Base-by-base conservation (phyloP, 2,113 vertebrate species). In the Aldabrachelys gigantea region DNA sequence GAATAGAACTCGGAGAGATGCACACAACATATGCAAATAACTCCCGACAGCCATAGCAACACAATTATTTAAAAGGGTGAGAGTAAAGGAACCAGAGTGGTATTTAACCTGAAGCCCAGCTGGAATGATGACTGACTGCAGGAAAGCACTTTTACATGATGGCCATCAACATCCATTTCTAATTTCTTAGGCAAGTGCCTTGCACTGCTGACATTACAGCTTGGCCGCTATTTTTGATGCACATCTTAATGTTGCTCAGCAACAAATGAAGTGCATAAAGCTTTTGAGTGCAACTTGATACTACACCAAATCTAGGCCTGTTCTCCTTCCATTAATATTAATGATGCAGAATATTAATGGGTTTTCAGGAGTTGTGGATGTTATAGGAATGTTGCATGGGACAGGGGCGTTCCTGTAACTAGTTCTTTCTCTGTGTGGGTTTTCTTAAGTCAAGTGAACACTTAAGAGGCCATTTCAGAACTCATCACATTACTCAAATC, bases 311-410 rank as follows among this genome's bases (percentile, higher is more conserved):
- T 35, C n/a, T 54, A 56, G 80, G 53, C 9, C n/a, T 21, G 35
- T 82, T 56, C 54, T 52, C 29, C 52, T 69, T 2, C 13, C 52
- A 50, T 27, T 81, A 31, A 53, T 31, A 81, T 69, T 31, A 81
- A 81, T 47, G 62, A 80, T 54, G 47, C 35, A 10, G 79, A 69
- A 89, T 82, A 89, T 82, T 82, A 80, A 89, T 89, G 59, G 62
- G 22, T 50, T 21, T 50, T 50, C 47, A 76, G 56, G 54, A 62
- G 76, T 62, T 88, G 50, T 54, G 52, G 87, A 89, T 49, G 49
- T 82, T 35, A 82, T 41, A 53, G n/a, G 80, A 89, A 53, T 50
- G 35, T 89, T 82, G 57, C 80, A 31, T 65, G 79, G 57, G 24
- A 12, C 75, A 27, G 41, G 5, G 6, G 24, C 10, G 22, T 76